Evolutionary conservation across 2,113 vertebrate genomes (phyloP), one percentile per base, ranked within the genome.

Genomic region (Camelus dromedarius): DNA sequence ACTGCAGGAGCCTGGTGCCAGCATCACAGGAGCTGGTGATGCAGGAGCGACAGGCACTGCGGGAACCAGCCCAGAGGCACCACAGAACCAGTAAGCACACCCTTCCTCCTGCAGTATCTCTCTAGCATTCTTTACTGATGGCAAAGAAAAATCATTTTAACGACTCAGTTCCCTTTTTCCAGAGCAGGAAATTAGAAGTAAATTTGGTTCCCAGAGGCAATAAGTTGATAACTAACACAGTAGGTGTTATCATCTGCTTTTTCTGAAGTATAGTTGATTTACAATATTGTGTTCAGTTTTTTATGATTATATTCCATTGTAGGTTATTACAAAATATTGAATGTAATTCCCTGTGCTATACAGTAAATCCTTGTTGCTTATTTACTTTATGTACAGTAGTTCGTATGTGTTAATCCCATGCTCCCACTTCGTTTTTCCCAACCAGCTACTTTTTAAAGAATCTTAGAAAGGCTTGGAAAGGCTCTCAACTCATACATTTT

Each of bases 1-100:
- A 3, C 10, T n/a, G 8, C 0, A 35, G 54, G 3, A 26, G 10
- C 9, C 14, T 1, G 1, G 3, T 48, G 67, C 50, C 76, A 24
- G 19, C 8, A 15, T 13, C 5, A 12, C 3, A 76, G 52, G 1
- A 26, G 4, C 26, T 54, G 52, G 42, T 19, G n/a, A 9, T 5
- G 8, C 10, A 15, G 50, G 15, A 56, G 5, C 3, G 52, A 28
- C 13, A 15, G 11, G 6, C 64, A 28, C 24, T n/a, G 2, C 24
- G 18, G 12, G 16, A 84, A 22, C 13, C 5, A 28, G 11, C 16
- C 46, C 2, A 50, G 15, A 42, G 84, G 24, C 24, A 75, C 19
- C 48, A 14, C 46, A 28, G 26, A 64, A 26, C 38, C 12, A 91
- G 15, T 6, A 58, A 79, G 26, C 20, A 73, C 19, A 48, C 24